Evolutionary conservation across 2,888 invertebrate genomes (phyloP).

Genomic region (Aspidapion aeneum): DNA sequence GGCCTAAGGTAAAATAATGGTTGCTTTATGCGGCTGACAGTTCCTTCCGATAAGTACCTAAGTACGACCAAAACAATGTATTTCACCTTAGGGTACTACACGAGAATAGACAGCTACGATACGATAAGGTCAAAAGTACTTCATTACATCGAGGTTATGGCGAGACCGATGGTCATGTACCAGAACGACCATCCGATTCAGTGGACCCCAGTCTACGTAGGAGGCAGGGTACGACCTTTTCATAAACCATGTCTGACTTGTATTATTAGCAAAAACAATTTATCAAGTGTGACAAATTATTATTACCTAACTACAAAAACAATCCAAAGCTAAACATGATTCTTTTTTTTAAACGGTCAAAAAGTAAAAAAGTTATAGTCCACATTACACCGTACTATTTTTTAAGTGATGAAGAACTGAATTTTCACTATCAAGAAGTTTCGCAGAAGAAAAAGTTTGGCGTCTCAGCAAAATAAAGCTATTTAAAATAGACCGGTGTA

Average conservation of each 20-base stretch:
- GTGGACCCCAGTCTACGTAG: conserved; percentile 92
- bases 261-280: background rate
- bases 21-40: background rate
- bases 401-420: too few species aligned
- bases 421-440: too few species aligned
- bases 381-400: too few species aligned
- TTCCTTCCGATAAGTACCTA: background rate
- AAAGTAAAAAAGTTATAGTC: too few species aligned
- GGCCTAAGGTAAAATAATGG: background rate
- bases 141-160: conserved; percentile 92
- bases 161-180: conserved; percentile 93
- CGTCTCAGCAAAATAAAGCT: too few species aligned
- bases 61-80: background rate
- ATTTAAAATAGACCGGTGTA: too few species aligned
- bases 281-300: background rate
- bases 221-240: conserved; percentile 64
- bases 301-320: too few species aligned
- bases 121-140: conserved; percentile 91
- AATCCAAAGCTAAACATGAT: background rate
- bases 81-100: conserved; percentile 68
- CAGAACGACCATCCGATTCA: conserved; percentile 88
- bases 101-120: conserved; percentile 82
- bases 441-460: too few species aligned
- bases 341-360: too few species aligned
- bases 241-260: too few species aligned